Evolutionary conservation across 2,797 vertebrate genomes (phyloP).

Genomic region (Simalia tracyae): DNA sequence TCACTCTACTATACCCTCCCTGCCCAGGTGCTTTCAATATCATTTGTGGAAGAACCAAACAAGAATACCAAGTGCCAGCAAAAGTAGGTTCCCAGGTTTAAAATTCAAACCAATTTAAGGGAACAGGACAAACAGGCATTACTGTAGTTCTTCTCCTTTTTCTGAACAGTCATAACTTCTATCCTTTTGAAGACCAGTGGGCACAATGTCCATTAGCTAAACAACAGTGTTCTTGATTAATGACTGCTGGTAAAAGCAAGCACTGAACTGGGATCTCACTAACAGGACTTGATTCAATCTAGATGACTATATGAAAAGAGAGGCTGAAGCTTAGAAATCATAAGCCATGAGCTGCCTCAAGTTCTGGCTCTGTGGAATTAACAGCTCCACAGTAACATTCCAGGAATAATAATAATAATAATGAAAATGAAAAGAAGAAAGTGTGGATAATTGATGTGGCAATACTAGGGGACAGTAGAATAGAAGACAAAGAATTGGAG

Average conservation of each 20-base stretch:
- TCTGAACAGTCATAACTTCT: not conserved
- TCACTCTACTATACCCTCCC: not conserved
- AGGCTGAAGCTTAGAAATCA: not conserved
- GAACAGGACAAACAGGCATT: not conserved
- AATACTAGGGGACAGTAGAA: no score
- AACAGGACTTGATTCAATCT: not conserved
- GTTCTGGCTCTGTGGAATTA: not conserved
- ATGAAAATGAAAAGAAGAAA: no score
- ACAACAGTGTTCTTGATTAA: not conserved
- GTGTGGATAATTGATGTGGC: no score
- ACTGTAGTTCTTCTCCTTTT: not conserved
- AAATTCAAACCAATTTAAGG: not conserved
- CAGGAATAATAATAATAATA: not conserved
- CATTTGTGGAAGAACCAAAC: not conserved
- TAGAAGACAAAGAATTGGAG: no score
- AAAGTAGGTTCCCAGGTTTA: not conserved
- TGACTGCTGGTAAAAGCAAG: not conserved
- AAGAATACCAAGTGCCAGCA: not conserved
- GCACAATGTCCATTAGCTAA: not conserved
- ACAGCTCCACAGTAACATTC: not conserved
- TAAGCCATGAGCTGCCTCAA: not conserved
- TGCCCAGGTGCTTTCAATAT: not conserved
- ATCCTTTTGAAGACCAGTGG: not conserved
- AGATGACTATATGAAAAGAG: not conserved
- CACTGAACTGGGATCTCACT: not conserved